Evolutionary conservation across 1,140 invertebrate species (phyloP).

Genomic region (silkworm (Bombyx mori)): DNA sequence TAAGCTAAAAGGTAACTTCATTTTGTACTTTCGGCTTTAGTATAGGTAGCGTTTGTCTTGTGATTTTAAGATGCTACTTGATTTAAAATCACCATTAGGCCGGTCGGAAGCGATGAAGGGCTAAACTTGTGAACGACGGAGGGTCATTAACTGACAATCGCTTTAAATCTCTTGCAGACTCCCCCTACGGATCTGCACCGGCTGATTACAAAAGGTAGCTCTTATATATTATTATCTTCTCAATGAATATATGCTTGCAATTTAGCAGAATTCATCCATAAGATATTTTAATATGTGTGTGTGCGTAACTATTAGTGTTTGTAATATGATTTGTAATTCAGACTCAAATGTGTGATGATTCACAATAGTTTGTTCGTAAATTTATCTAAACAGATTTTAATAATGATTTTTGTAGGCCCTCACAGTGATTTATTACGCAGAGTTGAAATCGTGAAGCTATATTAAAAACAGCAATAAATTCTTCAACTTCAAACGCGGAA

Average conservation of each 20-base stretch:
- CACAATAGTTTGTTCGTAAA: too few species aligned
- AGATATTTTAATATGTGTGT: too few species aligned
- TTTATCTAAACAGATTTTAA: too few species aligned
- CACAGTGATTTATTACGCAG: background rate
- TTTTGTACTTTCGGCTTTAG: background rate
- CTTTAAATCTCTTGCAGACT: constrained; percentile 68
- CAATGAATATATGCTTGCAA: too few species aligned
- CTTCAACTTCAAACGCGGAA: too few species aligned
- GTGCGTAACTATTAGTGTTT: too few species aligned
- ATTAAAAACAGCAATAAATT: too few species aligned
- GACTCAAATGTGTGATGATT: too few species aligned
- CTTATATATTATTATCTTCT: constrained; percentile 6
- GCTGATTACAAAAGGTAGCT: constrained; percentile 54
- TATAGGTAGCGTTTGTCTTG: background rate
- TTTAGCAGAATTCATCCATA: too few species aligned
- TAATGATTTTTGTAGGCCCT: too few species aligned
- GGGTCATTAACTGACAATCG: constrained; percentile 66
- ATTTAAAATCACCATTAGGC: constrained; percentile 42
- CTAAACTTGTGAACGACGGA: constrained; percentile 57
- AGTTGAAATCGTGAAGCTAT: constrained; percentile 1
- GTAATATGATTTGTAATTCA: too few species aligned
- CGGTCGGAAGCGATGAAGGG: constrained; percentile 46
- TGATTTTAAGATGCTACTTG: constrained; percentile 22
- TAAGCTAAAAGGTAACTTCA: background rate
- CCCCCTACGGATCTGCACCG: constrained; percentile 37